phyloP scores from a whole-genome alignment of 2,888 invertebrate species.

The Podotricha telesiphe region DNA sequence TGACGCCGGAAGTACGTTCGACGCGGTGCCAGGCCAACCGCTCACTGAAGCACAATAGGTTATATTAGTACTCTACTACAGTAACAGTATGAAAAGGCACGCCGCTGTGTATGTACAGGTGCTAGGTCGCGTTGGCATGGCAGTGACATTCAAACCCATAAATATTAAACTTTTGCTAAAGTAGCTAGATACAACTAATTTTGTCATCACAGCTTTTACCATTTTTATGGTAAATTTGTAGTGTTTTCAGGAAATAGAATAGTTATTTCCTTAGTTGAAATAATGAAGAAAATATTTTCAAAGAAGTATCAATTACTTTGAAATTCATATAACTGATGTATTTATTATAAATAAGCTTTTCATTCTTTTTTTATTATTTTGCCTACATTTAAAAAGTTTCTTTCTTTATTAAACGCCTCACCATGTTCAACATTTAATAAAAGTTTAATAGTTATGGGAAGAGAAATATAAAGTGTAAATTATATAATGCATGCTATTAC shows the following conservation, averaged over 20 bases:
- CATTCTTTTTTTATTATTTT: too few relatives aligned
- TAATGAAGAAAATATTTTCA: too few relatives aligned
- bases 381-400: too few relatives aligned
- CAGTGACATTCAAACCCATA: slow-evolving; percentile 60
- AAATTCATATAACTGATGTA: too few relatives aligned
- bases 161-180: slow-evolving; percentile 23
- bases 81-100: slow-evolving; percentile 50
- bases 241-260: background rate
- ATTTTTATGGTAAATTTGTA: background rate
- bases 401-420: too few relatives aligned
- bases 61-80: slow-evolving; percentile 36
- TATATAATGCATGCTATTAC: slow-evolving; percentile 52
- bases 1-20: slow-evolving; percentile 60
- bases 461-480: slow-evolving; percentile 45
- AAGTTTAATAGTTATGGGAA: slow-evolving; percentile 35
- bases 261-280: too few relatives aligned
- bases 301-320: too few relatives aligned
- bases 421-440: background rate
- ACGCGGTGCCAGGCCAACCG: slow-evolving; percentile 71
- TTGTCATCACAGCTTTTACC: background rate
- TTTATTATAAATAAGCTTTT: too few relatives aligned
- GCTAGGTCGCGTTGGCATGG: slow-evolving; percentile 70
- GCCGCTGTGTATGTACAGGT: slow-evolving; percentile 72
- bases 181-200: background rate
- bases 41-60: slow-evolving; percentile 72